These are phyloP conservation scores for Drosophila ezoana DNA, from an alignment of 2,888 invertebrate genomes.

Conservation along the genomic window DNA sequence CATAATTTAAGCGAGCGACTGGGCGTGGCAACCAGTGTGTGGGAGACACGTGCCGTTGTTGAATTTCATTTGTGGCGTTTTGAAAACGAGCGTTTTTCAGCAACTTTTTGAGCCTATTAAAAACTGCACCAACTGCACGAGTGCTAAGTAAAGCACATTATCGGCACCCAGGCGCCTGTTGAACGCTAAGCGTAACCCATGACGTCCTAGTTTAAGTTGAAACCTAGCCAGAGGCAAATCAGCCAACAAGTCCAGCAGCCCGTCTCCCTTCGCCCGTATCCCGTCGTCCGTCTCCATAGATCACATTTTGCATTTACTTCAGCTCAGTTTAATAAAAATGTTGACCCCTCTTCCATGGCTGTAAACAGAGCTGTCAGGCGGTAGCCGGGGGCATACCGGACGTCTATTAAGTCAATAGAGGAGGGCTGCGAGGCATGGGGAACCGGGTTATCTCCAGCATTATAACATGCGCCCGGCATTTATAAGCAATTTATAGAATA, in stretches of 20 bases:
- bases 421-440: too few species aligned
- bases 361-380: slow-evolving; percentile 21
- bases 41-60: slow-evolving; percentile 50
- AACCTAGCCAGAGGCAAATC: slow-evolving; percentile 10
- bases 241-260: neutral
- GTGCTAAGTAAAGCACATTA: slow-evolving; percentile 55
- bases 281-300: neutral
- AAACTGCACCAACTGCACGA: too few species aligned
- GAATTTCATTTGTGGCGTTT: slow-evolving; percentile 36
- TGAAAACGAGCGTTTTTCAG: slow-evolving; percentile 5
- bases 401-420: slow-evolving; percentile 30
- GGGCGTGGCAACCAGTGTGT: slow-evolving; percentile 19
- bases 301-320: slow-evolving; percentile 18
- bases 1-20: slow-evolving; percentile 28
- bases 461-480: slow-evolving; percentile 26
- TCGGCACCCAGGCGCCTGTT: slow-evolving; percentile 29
- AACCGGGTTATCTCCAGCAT: slow-evolving; percentile 1
- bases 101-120: slow-evolving; percentile 29
- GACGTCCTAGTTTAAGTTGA: slow-evolving; percentile 1
- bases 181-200: neutral
- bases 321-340: slow-evolving; percentile 31
- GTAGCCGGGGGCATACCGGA: neutral
- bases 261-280: neutral
- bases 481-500: slow-evolving; percentile 52
- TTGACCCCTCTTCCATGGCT: neutral